A percentile compares a stretch with the other conserved stretches of the same genome.
phyloP scores from a whole-genome alignment of 2,113 vertebrate species.

The Leptodactylus fuscus region DNA sequence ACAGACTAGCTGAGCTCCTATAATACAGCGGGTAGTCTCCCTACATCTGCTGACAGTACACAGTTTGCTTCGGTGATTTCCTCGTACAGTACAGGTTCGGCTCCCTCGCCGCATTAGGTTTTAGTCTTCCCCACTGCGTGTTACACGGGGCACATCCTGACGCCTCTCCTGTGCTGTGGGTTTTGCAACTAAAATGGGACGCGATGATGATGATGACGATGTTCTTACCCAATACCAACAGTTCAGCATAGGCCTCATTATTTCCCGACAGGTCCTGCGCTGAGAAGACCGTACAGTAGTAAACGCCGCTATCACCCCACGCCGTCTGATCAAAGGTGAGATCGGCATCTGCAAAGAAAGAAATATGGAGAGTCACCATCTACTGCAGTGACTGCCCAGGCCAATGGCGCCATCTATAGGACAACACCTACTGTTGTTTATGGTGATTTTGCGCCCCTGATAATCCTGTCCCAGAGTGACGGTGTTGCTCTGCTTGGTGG shows the following conservation, averaged over 20 bases:
- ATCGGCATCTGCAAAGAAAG: conserved; percentile 77
- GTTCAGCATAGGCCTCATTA: conserved; percentile 82
- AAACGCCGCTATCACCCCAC: conserved; percentile 91
- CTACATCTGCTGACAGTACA: too few species aligned
- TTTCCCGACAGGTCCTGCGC: conserved; percentile 83
- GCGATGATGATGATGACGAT: neutral
- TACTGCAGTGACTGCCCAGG: neutral
- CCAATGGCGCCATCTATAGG: neutral
- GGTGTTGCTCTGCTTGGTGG: conserved; percentile 78
- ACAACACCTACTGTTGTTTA: conserved; percentile 73
- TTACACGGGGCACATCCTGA: too few species aligned
- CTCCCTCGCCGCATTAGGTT: too few species aligned
- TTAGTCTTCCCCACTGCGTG: too few species aligned
- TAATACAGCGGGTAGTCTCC: too few species aligned
- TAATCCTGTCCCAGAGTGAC: conserved; percentile 80
- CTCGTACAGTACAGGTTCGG: too few species aligned
- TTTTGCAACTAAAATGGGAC: too few species aligned
- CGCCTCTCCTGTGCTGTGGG: too few species aligned
- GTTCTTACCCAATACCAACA: conserved; percentile 85
- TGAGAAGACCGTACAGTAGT: conserved; percentile 80
- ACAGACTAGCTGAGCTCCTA: too few species aligned
- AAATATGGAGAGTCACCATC: too few species aligned
- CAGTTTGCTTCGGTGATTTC: too few species aligned
- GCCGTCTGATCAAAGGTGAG: conserved; percentile 83
- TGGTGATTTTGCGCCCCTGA: conserved; percentile 84